Evolutionary conservation across 2,888 invertebrate genomes (phyloP), one percentile per base, ranked within the genome.

Genomic region (Nomada hirtipes): DNA sequence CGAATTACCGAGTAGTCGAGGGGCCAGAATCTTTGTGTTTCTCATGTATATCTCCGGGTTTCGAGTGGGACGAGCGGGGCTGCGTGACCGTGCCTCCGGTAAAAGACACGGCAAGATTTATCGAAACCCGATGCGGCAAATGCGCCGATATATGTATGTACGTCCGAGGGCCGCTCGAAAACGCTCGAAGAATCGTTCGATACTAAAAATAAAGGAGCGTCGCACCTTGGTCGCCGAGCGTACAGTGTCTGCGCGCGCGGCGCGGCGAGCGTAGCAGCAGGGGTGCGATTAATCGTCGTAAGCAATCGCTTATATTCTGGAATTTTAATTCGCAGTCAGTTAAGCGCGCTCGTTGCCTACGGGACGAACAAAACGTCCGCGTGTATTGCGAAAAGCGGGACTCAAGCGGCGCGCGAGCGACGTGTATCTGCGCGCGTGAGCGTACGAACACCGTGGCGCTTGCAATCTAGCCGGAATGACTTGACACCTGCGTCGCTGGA

Each of bases 261-360:
- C 47, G 74, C 73, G 59, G 69, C 68, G 83, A 52, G 77, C 86
- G 82, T 87, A 88, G 69, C 89, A 89, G 89, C 89, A 88, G 89
- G 89, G 89, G 89, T 89, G 89, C 89, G 89, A 89, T 89, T 89
- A 89, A 89, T 89, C 89, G 89, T 89, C 89, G 88, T 89, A 89
- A 89, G 89, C 88, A 89, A 89, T 89, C 89, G 89, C 86, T 87
- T 89, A 88, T 89, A 88, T 88, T 75, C 85, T 75, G 88, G 88
- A 88, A 88, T 88, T 88, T 88, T 88, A 88, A 88, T 88, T 88
- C 88, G 88, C 88, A 86, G 88, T 88, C 88, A 82, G 87, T 88
- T 88, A 87, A 88, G 85, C 83, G 86, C 60, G 85, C 85, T 85
- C 76, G 81, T 85, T 79, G 85, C 80, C 83, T 82, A 76, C 78